A percentile compares a stretch with the other conserved stretches of the same genome.
These are phyloP conservation scores for Gallinago media DNA, from an alignment of 2,113 vertebrate species.

Conservation along the genomic window DNA sequence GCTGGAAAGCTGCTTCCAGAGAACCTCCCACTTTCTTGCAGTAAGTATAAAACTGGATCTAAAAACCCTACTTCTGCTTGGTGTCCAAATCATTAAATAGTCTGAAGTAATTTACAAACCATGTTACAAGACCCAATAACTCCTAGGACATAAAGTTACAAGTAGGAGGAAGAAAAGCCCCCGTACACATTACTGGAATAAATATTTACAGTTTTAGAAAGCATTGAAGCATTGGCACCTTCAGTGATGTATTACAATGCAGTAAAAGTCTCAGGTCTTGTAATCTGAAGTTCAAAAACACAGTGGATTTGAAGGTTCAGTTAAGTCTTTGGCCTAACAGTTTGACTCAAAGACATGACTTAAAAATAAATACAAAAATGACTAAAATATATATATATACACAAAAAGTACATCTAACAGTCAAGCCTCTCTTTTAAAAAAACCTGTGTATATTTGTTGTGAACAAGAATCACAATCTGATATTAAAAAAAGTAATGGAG, in stretches of 20 bases:
- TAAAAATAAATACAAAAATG: conserved; percentile 90
- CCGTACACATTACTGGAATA: neutral
- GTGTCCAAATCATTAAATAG: neutral
- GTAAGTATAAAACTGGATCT: conserved; percentile 27
- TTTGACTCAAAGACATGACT: conserved; percentile 73
- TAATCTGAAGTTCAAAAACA: conserved; percentile 41
- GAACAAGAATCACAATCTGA: conserved; percentile 38
- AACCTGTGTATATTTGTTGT: conserved; percentile 50
- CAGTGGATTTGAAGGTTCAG: conserved; percentile 49
- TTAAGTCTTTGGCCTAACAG: conserved; percentile 80
- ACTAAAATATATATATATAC: conserved; percentile 78
- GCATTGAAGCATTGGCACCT: conserved; percentile 62
- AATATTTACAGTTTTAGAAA: conserved; percentile 62
- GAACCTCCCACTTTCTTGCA: conserved; percentile 22
- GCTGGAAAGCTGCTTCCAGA: conserved; percentile 11
- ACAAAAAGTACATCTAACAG: conserved; percentile 84
- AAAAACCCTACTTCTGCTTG: neutral
- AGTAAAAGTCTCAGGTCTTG: conserved; percentile 46
- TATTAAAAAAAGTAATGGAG: neutral
- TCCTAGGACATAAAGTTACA: conserved; percentile 22
- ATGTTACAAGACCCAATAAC: conserved; percentile 13
- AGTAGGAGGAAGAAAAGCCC: neutral
- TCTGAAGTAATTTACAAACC: conserved; percentile 45
- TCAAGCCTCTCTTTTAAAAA: conserved; percentile 70
- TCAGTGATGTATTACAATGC: conserved; percentile 49